A percentile compares a stretch with the other conserved stretches of the same genome.
Evolutionary conservation across 2,797 vertebrate species (phyloP).

Genomic region (Myotis planiceps): DNA sequence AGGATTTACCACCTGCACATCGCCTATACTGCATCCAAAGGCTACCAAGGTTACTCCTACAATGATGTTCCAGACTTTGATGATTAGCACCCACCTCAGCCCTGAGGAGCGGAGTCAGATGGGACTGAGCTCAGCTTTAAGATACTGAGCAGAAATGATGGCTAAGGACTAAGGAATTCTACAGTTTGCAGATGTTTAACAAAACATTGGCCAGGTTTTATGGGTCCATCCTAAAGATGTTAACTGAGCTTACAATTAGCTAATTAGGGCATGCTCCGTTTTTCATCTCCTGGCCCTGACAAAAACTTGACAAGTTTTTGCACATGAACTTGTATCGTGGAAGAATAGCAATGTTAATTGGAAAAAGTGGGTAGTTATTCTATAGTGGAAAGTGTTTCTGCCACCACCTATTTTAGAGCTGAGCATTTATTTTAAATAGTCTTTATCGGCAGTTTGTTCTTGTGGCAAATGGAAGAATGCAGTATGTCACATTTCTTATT

Average conservation of each 20-base stretch:
- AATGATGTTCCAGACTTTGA: slow-evolving; percentile 98
- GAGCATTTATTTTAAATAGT: background rate
- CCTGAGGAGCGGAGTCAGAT: background rate
- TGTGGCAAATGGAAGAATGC: slow-evolving; percentile 33
- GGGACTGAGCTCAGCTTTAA: background rate
- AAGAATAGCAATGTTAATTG: background rate
- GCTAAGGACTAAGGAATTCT: slow-evolving; percentile 7
- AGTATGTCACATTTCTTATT: slow-evolving; percentile 43
- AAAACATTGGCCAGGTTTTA: slow-evolving; percentile 29
- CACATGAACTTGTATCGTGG: background rate
- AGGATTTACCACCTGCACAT: slow-evolving; percentile 96
- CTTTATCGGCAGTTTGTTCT: slow-evolving; percentile 13
- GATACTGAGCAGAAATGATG: background rate
- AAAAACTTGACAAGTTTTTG: slow-evolving; percentile 36
- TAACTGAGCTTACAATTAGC: slow-evolving; percentile 38
- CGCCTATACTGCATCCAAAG: slow-evolving; percentile 94
- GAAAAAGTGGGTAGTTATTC: background rate
- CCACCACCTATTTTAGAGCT: background rate
- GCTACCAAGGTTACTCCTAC: slow-evolving; percentile 96
- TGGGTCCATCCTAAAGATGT: slow-evolving; percentile 24
- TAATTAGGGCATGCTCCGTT: slow-evolving; percentile 39
- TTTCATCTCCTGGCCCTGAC: slow-evolving; percentile 29
- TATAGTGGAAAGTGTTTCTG: background rate
- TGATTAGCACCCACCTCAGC: slow-evolving; percentile 86
- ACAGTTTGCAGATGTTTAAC: background rate